Evolutionary conservation across 2,113 vertebrate genomes (phyloP).

Genomic region (Apodemus speciosus): DNA sequence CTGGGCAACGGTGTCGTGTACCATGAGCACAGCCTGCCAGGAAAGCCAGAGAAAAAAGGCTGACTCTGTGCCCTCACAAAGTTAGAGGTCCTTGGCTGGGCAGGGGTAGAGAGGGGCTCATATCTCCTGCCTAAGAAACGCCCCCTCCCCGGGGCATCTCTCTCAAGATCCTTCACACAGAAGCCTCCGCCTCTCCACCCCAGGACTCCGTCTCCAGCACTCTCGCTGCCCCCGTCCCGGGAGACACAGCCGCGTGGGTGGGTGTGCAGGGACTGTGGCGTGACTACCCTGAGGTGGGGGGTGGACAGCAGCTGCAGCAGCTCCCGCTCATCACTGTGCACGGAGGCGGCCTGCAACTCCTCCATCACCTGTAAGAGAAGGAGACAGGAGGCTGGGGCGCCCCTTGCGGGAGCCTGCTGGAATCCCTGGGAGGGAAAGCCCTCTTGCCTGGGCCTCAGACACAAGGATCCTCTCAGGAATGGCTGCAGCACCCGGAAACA

Average conservation of each 20-base stretch:
- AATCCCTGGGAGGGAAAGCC: too few species aligned
- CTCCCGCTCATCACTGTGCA: slow-evolving; percentile 91
- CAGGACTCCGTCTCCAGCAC: background rate
- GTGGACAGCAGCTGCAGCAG: slow-evolving; percentile 92
- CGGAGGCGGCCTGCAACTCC: slow-evolving; percentile 90
- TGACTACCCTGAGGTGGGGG: slow-evolving; percentile 93
- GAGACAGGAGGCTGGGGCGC: background rate
- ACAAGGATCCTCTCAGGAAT: background rate
- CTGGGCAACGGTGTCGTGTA: slow-evolving; percentile 96
- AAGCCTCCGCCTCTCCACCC: background rate
- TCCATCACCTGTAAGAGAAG: slow-evolving; percentile 89
- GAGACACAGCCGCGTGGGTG: background rate
- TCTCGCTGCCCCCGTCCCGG: slow-evolving; percentile 4
- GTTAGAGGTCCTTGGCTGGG: background rate
- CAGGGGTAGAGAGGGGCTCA: background rate
- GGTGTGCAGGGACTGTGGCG: background rate
- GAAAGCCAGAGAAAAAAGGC: slow-evolving; percentile 5
- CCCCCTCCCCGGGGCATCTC: background rate
- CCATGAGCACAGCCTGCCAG: slow-evolving; percentile 92
- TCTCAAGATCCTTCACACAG: background rate
- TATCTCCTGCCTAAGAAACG: background rate
- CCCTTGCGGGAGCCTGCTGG: too few species aligned
- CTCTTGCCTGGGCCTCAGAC: background rate
- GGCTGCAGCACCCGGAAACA: background rate
- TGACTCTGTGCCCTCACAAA: background rate